Percentiles rank a stretch among this genome's conserved stretches.
Conservation (phyloP, 2,113 vertebrate genomes). For the Brevimyrus niger region DNA sequence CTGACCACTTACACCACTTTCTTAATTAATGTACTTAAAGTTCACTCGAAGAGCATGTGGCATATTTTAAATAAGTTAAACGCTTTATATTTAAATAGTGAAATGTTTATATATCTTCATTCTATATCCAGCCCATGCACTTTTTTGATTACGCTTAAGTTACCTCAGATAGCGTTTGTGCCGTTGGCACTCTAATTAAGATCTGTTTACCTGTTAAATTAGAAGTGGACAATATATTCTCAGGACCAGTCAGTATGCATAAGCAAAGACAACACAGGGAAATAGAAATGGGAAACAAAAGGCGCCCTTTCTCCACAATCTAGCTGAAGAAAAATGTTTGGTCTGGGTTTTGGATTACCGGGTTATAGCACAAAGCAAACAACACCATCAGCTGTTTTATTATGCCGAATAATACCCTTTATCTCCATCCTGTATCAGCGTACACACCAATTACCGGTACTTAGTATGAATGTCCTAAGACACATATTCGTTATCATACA, state of each 20-base stretch:
- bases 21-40: not conserved
- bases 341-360: not conserved
- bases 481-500: not conserved
- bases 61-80: not conserved
- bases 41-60: not conserved
- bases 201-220: not conserved
- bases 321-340: not conserved
- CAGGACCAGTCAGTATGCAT: not conserved
- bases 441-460: not conserved
- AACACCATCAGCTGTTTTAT: not conserved
- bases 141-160: not conserved
- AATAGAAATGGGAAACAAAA: not conserved
- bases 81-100: not conserved
- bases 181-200: not conserved
- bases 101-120: not conserved
- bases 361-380: not conserved
- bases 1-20: not conserved
- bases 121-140: not conserved
- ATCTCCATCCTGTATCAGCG: not conserved
- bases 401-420: not conserved
- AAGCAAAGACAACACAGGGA: not conserved
- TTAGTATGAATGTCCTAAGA: not conserved
- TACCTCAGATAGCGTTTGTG: not conserved
- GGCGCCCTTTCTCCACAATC: not conserved
- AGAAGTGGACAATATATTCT: not conserved